Evolutionary conservation across 2,113 vertebrate species (phyloP), one percentile per base, ranked within the genome.

Genomic region (Chlorodrepanis virens): DNA sequence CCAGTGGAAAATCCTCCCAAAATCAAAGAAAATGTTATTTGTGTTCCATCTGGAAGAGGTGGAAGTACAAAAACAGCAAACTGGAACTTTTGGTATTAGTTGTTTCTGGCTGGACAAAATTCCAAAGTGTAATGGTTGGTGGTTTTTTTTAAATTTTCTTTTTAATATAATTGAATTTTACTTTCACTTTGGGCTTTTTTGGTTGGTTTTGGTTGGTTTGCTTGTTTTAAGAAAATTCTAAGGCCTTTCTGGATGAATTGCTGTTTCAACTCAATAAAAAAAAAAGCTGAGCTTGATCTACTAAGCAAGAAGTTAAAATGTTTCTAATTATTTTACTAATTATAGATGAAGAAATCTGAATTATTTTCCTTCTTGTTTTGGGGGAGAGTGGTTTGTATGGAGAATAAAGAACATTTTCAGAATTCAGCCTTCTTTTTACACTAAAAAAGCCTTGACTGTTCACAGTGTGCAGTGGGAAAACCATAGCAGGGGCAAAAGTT

Each of bases 321-420:
- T 50, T 59, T 90, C 22, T 53, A 24, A 49, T 28, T 4, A 19
- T 50, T 68, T 83, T 76, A 35, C 18, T 52, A 28, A 33, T 44
- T 45, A 40, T 10, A 86, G 35, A 20, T 80, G 47, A 21, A 83
- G 75, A 52, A 17, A 7, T 12, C 5, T 14, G 24, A 88, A 68
- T n/a, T 49, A 3, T 56, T 72, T 90, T 57, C 10, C 40, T 76
- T 54, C 10, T 20, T 57, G 21, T 57, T 42, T 10, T 60, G 47
- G 7, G n/a, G n/a, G 17, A 39, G n/a, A 24, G 6, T 33, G 9
- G 4, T 10, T 85, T 12, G 3, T 67, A 7, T 6, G 23, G 11
- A 88, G 35, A 87, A 92, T 82, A 83, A 81, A 87, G 50, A 79
- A 19, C 7, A 61, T 69, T 83, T 86, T 50, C 27, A 69, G 53